A percentile compares a stretch with the other conserved stretches of the same genome.
Conservation (phyloP, 2,888 invertebrate genomes). For the Eupithecia tripunctaria region DNA sequence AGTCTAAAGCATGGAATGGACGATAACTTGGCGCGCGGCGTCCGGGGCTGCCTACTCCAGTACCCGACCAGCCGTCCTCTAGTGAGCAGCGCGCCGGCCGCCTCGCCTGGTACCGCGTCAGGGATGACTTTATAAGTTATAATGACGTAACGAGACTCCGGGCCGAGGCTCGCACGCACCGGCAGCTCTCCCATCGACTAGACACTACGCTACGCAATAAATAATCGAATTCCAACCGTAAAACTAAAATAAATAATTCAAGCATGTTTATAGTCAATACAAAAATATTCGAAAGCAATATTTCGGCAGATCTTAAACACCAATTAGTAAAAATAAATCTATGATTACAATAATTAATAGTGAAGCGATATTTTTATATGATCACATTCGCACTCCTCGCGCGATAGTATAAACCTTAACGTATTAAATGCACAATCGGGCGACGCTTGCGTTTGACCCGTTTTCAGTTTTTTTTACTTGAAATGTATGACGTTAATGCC, state of each 20-base stretch:
- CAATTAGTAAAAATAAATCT: constrained; percentile 65
- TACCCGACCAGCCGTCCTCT: constrained; percentile 69
- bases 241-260: constrained; percentile 77
- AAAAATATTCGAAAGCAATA: constrained; percentile 70
- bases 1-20: constrained; percentile 70
- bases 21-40: constrained; percentile 62
- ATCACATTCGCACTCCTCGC: constrained; percentile 72
- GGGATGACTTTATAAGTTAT: constrained; percentile 64
- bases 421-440: constrained; percentile 65
- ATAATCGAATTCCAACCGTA: constrained; percentile 62
- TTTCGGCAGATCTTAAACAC: constrained; percentile 73
- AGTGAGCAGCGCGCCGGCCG: constrained; percentile 59
- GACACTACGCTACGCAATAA: constrained; percentile 77
- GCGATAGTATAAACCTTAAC: constrained; percentile 65
- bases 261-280: constrained; percentile 66
- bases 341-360: constrained; percentile 67
- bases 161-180: constrained; percentile 55
- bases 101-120: constrained; percentile 69
- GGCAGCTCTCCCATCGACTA: constrained; percentile 70
- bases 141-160: constrained; percentile 65
- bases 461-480: constrained; percentile 61
- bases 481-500: constrained; percentile 71
- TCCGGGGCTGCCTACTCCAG: constrained; percentile 60
- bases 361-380: constrained; percentile 70
- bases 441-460: constrained; percentile 58